Percentiles rank a stretch among this genome's conserved stretches.
Conservation (phyloP, 2,113 vertebrate species). For the Brachyhypopomus gauderio region DNA sequence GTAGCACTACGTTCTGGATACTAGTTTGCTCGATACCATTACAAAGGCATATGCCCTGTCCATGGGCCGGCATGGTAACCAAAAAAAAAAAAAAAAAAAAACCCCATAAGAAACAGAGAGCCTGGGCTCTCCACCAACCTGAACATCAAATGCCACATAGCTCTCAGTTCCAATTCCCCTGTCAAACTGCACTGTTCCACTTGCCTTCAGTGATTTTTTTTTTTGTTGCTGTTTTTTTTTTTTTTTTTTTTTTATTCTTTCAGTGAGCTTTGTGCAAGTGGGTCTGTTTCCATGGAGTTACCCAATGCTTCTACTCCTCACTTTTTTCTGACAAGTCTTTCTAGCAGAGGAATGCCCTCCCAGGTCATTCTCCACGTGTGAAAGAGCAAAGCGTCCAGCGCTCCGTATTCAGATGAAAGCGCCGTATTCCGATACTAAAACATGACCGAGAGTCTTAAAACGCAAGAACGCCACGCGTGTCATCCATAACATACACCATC, state of each 20-base stretch:
- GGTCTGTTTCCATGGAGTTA: slow-evolving; percentile 5
- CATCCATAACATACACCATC: not conserved
- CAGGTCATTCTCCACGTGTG: slow-evolving; percentile 20
- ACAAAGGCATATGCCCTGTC: slow-evolving; percentile 7
- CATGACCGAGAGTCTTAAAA: not conserved
- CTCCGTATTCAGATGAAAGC: not conserved
- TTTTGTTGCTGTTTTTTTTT: not conserved
- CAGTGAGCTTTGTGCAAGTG: not conserved
- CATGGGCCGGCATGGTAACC: not conserved
- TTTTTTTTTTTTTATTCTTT: not conserved
- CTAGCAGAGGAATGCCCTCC: not conserved
- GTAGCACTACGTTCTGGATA: not conserved
- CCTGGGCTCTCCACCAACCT: not conserved
- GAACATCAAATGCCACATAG: not conserved
- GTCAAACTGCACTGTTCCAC: slow-evolving; percentile 13
- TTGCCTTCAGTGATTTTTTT: not conserved
- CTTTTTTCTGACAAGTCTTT: slow-evolving; percentile 4
- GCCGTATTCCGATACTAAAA: not conserved
- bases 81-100: not conserved
- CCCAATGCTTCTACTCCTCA: not conserved
- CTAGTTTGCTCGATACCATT: not conserved
- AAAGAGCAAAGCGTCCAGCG: not conserved
- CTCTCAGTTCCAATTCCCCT: slow-evolving; percentile 2
- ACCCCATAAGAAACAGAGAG: not conserved
- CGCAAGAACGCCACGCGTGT: not conserved